Percentiles rank a stretch among this genome's conserved stretches.
Evolutionary conservation across 2,888 invertebrate genomes (phyloP).

Genomic region (Dorcus parallelipipedus): DNA sequence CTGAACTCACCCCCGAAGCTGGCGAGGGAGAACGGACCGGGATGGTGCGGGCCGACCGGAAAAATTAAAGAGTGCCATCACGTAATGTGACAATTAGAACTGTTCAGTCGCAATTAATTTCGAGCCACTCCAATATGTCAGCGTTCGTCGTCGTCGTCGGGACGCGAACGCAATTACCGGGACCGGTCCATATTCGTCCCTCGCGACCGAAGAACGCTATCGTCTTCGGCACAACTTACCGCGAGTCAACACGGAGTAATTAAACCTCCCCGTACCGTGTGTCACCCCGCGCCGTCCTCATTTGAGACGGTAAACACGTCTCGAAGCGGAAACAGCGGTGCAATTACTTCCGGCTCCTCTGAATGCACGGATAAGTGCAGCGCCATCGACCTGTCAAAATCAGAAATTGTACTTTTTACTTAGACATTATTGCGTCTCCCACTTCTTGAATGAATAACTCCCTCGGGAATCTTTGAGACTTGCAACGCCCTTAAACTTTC

Average conservation of each 20-base stretch:
- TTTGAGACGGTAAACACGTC: slow-evolving; percentile 19
- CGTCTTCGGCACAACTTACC: slow-evolving; percentile 11
- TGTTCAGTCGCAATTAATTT: slow-evolving; percentile 20
- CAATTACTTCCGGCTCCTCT: slow-evolving; percentile 15
- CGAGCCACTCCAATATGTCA: slow-evolving; percentile 10
- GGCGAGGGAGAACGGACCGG: background rate
- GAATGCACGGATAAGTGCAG: slow-evolving; percentile 11
- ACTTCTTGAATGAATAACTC: background rate
- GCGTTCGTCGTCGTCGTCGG: slow-evolving; percentile 2
- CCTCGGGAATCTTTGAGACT: background rate
- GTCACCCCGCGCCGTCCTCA: slow-evolving; percentile 9
- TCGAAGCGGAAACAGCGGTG: slow-evolving; percentile 9
- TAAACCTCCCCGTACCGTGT: slow-evolving; percentile 13
- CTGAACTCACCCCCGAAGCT: no score
- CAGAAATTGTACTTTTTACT: slow-evolving; percentile 10
- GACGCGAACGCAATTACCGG: slow-evolving; percentile 21
- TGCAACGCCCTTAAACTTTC: background rate
- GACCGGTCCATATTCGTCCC: slow-evolving; percentile 15
- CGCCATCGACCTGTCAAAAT: slow-evolving; percentile 19
- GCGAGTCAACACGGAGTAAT: slow-evolving; percentile 21
- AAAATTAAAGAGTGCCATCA: slow-evolving; percentile 12
- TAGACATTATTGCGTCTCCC: background rate
- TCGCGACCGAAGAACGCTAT: slow-evolving; percentile 20
- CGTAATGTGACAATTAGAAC: slow-evolving; percentile 21
- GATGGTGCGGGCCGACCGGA: background rate